Conservation (phyloP, 1,140 invertebrate genomes). For the Matsumurasca onukii region DNA sequence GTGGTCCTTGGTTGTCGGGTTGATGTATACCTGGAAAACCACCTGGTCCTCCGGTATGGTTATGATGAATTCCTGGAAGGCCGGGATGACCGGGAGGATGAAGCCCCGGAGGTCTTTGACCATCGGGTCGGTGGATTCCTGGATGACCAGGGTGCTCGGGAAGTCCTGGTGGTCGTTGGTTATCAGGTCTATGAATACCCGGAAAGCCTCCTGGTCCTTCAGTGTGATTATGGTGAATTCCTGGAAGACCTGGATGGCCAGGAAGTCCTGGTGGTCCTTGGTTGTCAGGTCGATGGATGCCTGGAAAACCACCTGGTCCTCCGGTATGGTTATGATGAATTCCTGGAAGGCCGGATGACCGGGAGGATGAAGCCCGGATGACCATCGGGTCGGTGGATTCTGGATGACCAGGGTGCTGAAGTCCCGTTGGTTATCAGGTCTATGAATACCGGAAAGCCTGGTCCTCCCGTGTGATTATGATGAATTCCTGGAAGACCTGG, state of each 20-base stretch:
- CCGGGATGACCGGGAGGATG: constrained; percentile 37
- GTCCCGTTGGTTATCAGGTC: neutral
- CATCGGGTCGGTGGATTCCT: constrained; percentile 17
- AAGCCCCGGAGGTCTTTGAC: constrained; percentile 34
- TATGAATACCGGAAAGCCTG: neutral
- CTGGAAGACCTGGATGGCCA: constrained; percentile 35
- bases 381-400: constrained; percentile 34
- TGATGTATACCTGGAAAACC: constrained; percentile 8
- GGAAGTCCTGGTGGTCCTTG: constrained; percentile 32
- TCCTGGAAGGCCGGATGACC: constrained; percentile 24
- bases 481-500: constrained; percentile 31
- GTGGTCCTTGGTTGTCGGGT: no score
- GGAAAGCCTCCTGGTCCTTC: constrained; percentile 37
- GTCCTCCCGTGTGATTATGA: neutral
- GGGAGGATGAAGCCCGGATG: constrained; percentile 26
- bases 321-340: neutral
- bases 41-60: neutral
- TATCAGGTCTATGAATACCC: constrained; percentile 28
- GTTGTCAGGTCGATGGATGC: constrained; percentile 29
- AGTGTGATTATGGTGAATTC: constrained; percentile 38
- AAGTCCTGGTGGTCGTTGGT: constrained; percentile 30
- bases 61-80: constrained; percentile 8
- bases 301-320: neutral
- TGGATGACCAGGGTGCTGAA: constrained; percentile 32
- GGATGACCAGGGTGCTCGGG: constrained; percentile 29